Evolutionary conservation across 2,888 invertebrate genomes (phyloP), one percentile per base, ranked within the genome.

Genomic region (Globia sparganii): DNA sequence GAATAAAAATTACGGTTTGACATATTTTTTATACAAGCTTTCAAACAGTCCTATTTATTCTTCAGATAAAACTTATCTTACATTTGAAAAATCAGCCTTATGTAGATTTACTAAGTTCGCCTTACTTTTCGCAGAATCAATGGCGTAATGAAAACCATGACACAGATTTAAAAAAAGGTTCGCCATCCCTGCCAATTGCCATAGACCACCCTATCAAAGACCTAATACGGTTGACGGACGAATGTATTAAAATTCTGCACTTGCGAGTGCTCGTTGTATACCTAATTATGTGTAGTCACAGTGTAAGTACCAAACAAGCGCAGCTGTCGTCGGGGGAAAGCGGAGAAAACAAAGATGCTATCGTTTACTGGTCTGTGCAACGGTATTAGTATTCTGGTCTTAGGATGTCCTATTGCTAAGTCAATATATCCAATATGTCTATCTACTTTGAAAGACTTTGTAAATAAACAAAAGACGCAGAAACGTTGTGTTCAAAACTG

Each of bases 281-380:
- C n/a, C n/a, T n/a, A 81, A 78, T 80, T 77, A 75, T 70, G 73
- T 77, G 56, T 70, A 69, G 67, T 53, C 34, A 68, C 34, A 68
- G 69, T 62, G 64, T 37, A 37, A 1, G 8, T n/a, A 21, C 58
- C 75, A 70, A 72, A 80, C 75, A 72, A 72, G 59, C 62, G 9
- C 81, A 84, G 80, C 78, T 84, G 75, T 81, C 76, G 73, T 75
- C 71, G 67, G 56, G 76, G 84, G 88, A 88, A 90, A 88, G 83
- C 70, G 66, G 72, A 86, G 87, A 89, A 88, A 89, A 88, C 82
- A 80, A 83, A 88, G 89, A 90, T 89, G 76, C 28, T 84, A 87
- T 90, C 88, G 62, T 79, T 77, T 71, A 28, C 59, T 64, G 40
- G 49, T 81, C 72, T 40, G 34, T 65, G 64, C 56, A 46, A 62